Percentiles rank a stretch among this genome's conserved stretches.
Evolutionary conservation across 1,140 invertebrate genomes (phyloP).

Genomic region (Amyelois transitella): DNA sequence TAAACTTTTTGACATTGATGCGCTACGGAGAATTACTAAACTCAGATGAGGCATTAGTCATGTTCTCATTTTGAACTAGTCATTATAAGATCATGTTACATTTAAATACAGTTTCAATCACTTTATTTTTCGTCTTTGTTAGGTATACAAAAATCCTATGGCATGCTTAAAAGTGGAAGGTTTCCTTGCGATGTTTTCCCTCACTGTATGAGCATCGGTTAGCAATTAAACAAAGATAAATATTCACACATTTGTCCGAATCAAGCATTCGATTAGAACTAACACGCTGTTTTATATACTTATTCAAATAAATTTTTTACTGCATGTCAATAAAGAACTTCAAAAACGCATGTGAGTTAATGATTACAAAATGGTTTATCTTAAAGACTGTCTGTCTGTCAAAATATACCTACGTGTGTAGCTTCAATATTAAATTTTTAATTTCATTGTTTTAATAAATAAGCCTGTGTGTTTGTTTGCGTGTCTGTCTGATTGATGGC

Average conservation of each 20-base stretch:
- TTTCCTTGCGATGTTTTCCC: too few relatives aligned
- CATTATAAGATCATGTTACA: background rate
- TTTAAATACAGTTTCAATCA: background rate
- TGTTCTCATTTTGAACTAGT: background rate
- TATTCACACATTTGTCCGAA: too few relatives aligned
- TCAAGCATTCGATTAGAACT: too few relatives aligned
- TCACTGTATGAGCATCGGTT: too few relatives aligned
- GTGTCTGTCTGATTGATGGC: background rate
- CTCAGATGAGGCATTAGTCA: background rate
- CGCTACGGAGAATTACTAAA: conserved; percentile 1
- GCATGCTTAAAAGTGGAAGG: too few relatives aligned
- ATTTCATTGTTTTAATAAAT: conserved; percentile 7
- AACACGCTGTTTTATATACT: too few relatives aligned
- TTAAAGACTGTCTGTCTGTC: conserved; percentile 3
- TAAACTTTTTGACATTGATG: conserved; percentile 30
- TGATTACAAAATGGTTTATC: conserved; percentile 7
- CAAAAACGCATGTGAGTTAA: conserved; percentile 3
- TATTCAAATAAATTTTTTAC: too few relatives aligned
- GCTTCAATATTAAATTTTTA: conserved; percentile 5
- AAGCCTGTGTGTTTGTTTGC: background rate
- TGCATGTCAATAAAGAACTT: conserved; percentile 5
- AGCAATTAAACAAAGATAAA: too few relatives aligned
- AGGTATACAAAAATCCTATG: too few relatives aligned
- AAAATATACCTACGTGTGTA: conserved; percentile 7
- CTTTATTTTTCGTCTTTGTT: too few relatives aligned